phyloP scores from a whole-genome alignment of 2,113 vertebrate species.

The Anhinga anhinga region DNA sequence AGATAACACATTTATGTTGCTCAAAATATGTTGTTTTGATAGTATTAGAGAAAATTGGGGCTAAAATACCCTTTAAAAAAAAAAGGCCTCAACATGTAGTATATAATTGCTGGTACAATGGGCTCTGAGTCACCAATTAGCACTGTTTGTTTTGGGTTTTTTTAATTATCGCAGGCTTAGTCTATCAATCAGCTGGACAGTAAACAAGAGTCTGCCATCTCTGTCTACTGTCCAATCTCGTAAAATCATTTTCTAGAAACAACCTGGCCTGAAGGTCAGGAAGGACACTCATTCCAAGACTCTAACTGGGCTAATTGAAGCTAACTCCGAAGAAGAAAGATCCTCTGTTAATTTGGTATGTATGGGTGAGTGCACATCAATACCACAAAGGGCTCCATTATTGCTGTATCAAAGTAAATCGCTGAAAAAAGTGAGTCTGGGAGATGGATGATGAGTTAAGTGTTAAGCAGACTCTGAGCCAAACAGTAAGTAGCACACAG shows the following conservation, averaged over 20 bases:
- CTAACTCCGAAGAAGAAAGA: constrained; percentile 69
- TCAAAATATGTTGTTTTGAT: not conserved
- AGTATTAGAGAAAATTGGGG: not conserved
- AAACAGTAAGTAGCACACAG: not conserved
- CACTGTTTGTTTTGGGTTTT: not conserved
- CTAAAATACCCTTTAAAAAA: not conserved
- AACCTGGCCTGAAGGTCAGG: constrained; percentile 70
- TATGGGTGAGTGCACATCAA: constrained; percentile 66
- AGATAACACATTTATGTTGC: not conserved
- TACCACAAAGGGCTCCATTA: constrained; percentile 76
- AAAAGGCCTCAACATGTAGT: not conserved
- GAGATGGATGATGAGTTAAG: constrained; percentile 58
- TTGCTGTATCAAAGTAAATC: constrained; percentile 77
- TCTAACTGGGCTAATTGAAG: constrained; percentile 74
- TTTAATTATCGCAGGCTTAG: not conserved
- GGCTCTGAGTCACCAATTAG: not conserved
- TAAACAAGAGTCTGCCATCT: not conserved
- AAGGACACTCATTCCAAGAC: constrained; percentile 70
- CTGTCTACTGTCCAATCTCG: constrained; percentile 31
- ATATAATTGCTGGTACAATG: not conserved
- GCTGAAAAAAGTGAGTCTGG: constrained; percentile 51
- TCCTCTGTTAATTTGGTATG: constrained; percentile 69
- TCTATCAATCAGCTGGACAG: not conserved
- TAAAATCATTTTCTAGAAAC: constrained; percentile 66
- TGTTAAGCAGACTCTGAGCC: constrained; percentile 27